Evolutionary conservation across 2,888 invertebrate species (phyloP), one percentile per base, ranked within the genome.

Genomic region (Philhelius pedissequus): DNA sequence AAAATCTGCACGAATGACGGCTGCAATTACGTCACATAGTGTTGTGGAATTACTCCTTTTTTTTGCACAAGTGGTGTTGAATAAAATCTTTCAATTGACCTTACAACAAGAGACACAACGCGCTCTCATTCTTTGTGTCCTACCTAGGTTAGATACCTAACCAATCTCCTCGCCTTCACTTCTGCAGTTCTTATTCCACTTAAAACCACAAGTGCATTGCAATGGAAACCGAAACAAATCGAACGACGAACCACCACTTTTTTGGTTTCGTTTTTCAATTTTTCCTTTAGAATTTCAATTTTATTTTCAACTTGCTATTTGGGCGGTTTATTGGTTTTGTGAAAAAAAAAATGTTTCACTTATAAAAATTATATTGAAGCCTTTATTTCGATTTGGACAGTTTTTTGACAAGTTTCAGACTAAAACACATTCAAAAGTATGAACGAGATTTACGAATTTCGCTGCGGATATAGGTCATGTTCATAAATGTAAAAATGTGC

Each of bases 261-360:
- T 75, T 79, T 74, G 83, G 83, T 79, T 84, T 84, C 83, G 13
- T 40, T 84, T 84, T 83, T 75, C 79, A 83, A 83, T 83, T 83
- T n/a, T 66, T 71, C 60, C 58, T 48, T 80, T 43, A 30, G 20
- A 50, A 38, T 45, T 54, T 64, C 15, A 27, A 43, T 40, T 48
- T 4, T 52, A 4, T 52, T 62, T 73, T 38, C 20, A 60, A 6
- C 25, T 35, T 32, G 7, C 3, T 2, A 20, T 8, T 20, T 20
- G 6, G 20, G 2, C 0, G 1, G 1, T 1, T 13, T 56, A 56
- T 56, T 56, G 32, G 56, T 35, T 56, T 56, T 32, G 13, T 11
- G 20, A 1, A 56, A 56, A 13, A 18, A 54, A 32, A 50, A 48
- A 2, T 9, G 7, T 7, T 30, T n/a, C n/a, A n/a, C n/a, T n/a